Base-by-base conservation (phyloP, 2,797 vertebrate genomes). In the Bufotes viridis region DNA sequence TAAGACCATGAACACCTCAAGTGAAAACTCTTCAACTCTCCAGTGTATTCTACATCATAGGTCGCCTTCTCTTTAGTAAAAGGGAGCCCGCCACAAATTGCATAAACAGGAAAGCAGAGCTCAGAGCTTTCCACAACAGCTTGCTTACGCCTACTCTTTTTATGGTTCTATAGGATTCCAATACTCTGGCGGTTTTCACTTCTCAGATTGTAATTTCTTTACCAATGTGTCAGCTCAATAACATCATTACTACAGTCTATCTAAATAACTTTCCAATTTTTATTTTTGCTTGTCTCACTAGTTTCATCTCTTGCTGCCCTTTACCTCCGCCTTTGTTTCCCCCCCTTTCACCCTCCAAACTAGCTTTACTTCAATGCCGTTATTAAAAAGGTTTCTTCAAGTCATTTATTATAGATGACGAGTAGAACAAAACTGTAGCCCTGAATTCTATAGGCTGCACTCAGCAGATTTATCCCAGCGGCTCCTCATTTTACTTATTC, bases 241-340 rank as follows among this genome's bases (percentile, higher is more conserved):
- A 20, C 9, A 63, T 81, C 60, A 53, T 85, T 81, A 85, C 83
- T 69, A 78, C 53, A 78, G 83, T 81, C 67, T 81, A 89, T 86
- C 83, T 78, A 89, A 85, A 86, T 89, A 69, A 69, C 83, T 81
- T 89, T 85, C 69, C 87, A 76, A 81, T 89, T 75, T 88, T 55
- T 72, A 34, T 81, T 88, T 84, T 81, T 88, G 87, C 87, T 88
- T 57, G 29, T 65, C 81, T 88, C 81, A 88, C 49, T 63, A 55
- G 22, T 51, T 81, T 70, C 58, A 65, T 88, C 22, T 75, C 57
- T 61, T 65, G 8, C 69, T 24, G 29, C n/a, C 58, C 79, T 65
- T 82, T 57, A 17, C 81, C 3, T 63, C 34, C 42, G 6, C 42
- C 51, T 11, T 51, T 13, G 11, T 26, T 53, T 34, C 55, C 18